Percentiles rank a stretch among this genome's conserved stretches.
phyloP scores from a whole-genome alignment of 2,113 vertebrate species.

The Entelurus aequoreus region DNA sequence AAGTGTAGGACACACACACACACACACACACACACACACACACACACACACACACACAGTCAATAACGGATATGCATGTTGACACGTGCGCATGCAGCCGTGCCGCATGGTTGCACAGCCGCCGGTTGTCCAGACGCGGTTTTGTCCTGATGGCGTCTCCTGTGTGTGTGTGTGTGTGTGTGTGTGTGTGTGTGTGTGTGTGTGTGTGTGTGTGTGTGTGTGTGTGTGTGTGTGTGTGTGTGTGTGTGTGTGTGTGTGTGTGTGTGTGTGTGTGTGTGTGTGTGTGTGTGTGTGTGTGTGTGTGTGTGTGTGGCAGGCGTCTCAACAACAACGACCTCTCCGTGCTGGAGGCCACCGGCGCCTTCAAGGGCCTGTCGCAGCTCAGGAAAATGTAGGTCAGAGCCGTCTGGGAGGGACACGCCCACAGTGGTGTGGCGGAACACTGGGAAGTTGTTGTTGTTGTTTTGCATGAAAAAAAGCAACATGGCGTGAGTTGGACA shows the following conservation, averaged over 20 bases:
- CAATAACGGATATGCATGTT: constrained; percentile 17
- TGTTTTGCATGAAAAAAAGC: no score
- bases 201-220: background rate
- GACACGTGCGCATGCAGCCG: constrained; percentile 14
- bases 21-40: constrained; percentile 4
- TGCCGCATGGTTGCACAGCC: constrained; percentile 18
- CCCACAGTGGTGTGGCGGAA: no score
- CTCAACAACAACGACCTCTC: constrained; percentile 96
- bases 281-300: no score
- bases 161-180: no score
- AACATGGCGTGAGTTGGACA: no score
- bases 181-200: no score
- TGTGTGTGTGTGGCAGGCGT: constrained; percentile 60
- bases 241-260: no score
- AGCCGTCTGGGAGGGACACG: no score
- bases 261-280: no score
- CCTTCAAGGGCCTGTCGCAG: constrained; percentile 89
- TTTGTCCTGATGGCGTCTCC: background rate
- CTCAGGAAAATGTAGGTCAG: constrained; percentile 95
- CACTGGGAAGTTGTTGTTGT: no score
- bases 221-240: background rate
- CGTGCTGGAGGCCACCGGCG: constrained; percentile 86
- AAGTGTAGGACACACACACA: constrained; percentile 77
- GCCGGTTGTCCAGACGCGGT: background rate
- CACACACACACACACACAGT: background rate